Conservation (phyloP, 2,113 vertebrate genomes). For the Indicator indicator region DNA sequence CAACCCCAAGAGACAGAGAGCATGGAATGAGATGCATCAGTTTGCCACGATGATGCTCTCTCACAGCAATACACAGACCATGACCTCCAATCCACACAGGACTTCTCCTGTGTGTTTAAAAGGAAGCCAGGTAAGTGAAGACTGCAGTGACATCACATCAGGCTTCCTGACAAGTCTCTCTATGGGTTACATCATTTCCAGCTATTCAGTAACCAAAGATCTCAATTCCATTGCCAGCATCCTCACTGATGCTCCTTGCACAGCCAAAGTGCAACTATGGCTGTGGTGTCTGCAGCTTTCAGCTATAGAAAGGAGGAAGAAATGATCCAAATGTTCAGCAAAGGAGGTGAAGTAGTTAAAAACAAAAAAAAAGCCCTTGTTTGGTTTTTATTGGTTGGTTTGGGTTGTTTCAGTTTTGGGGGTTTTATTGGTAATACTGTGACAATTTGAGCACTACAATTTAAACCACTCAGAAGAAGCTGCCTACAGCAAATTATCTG, state of each 20-base stretch:
- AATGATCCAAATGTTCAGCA: background rate
- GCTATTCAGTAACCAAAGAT: background rate
- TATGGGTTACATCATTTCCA: background rate
- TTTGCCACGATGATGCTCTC: background rate
- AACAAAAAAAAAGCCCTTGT: background rate
- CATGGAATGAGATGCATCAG: background rate
- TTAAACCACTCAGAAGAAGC: background rate
- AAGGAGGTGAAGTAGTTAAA: background rate
- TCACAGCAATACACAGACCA: background rate
- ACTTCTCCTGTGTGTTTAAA: background rate
- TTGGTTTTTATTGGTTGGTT: background rate
- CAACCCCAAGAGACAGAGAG: background rate
- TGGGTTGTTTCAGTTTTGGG: too few relatives aligned
- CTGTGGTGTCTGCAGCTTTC: background rate
- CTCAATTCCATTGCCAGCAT: background rate
- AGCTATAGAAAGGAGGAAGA: background rate
- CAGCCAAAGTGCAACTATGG: background rate
- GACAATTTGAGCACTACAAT: background rate
- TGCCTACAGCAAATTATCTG: background rate
- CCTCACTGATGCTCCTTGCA: background rate
- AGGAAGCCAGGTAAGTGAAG: background rate
- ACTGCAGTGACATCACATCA: background rate
- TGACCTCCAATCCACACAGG: conserved; percentile 16
- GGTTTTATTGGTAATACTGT: background rate
- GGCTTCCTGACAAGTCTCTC: background rate